Evolutionary conservation across 2,888 invertebrate species (phyloP).

Genomic region (Aphodius granarius): DNA sequence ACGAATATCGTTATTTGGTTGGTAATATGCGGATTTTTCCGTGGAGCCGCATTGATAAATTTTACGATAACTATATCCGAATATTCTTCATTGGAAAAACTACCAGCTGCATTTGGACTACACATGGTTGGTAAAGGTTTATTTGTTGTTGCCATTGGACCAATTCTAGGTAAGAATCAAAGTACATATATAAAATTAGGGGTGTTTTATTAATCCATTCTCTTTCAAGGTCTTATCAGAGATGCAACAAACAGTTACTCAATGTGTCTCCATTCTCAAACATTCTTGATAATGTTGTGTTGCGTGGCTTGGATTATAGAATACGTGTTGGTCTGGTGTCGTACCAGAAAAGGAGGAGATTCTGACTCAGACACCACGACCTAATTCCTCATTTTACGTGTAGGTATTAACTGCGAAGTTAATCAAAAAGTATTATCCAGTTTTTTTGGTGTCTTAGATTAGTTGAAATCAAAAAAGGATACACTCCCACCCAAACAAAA

Average conservation of each 20-base stretch:
- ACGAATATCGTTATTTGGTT: constrained; percentile 69
- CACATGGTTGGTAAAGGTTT: constrained; percentile 78
- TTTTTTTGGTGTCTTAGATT: not conserved
- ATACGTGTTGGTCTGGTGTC: constrained; percentile 53
- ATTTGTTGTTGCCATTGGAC: constrained; percentile 70
- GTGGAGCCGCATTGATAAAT: constrained; percentile 77
- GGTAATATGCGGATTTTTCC: constrained; percentile 76
- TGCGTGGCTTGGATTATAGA: constrained; percentile 71
- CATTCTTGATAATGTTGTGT: constrained; percentile 69
- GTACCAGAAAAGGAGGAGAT: constrained; percentile 53
- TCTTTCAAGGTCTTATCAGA: constrained; percentile 71
- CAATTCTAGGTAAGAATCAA: constrained; percentile 63
- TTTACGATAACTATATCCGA: constrained; percentile 79
- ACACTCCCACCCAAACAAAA: not conserved
- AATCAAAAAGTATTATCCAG: not conserved
- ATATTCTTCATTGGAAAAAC: constrained; percentile 68
- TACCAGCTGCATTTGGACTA: constrained; percentile 76
- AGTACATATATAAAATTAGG: not conserved
- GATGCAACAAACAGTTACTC: constrained; percentile 70
- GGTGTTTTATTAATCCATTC: constrained; percentile 14
- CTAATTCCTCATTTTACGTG: not conserved
- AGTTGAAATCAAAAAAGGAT: not conserved
- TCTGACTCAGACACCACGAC: constrained; percentile 46
- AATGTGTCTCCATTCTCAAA: constrained; percentile 72
- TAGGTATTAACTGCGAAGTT: no score